Percentiles rank a stretch among this genome's conserved stretches.
Evolutionary conservation across 2,797 vertebrate genomes (phyloP).

Genomic region (Peromyscus attwateri): DNA sequence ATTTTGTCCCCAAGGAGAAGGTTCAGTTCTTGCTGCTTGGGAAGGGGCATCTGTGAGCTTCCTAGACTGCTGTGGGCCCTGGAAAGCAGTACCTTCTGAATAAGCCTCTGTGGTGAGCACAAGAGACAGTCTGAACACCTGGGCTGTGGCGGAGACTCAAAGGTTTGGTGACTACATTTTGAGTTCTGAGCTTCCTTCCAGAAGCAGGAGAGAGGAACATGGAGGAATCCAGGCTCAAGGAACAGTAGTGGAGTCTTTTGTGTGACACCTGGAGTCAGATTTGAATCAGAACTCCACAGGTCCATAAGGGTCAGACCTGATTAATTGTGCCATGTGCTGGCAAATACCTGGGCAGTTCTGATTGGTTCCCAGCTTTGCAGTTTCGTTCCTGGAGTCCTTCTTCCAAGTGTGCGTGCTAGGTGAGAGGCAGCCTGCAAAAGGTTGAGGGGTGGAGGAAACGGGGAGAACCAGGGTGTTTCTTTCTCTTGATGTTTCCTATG

Average conservation of each 20-base stretch:
- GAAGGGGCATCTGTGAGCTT: not conserved
- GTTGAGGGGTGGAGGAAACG: not conserved
- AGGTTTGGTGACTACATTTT: not conserved
- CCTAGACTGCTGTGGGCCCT: not conserved
- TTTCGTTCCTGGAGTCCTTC: not conserved
- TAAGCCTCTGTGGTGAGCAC: not conserved
- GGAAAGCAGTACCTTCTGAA: not conserved
- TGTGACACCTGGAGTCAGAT: not conserved
- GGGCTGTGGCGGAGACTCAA: not conserved
- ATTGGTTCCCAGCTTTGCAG: not conserved
- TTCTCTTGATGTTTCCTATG: not conserved
- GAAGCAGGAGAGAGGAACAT: not conserved
- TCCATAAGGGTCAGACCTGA: not conserved
- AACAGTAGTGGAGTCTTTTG: too few species aligned
- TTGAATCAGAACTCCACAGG: not conserved
- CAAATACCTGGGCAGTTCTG: not conserved
- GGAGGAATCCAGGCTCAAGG: not conserved
- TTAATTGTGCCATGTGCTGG: not conserved
- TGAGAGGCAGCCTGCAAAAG: not conserved
- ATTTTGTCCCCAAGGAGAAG: not conserved
- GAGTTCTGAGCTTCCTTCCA: slow-evolving; percentile 3
- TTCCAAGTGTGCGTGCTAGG: not conserved
- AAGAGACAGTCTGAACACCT: not conserved
- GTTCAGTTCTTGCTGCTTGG: not conserved
- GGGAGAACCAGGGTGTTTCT: not conserved